Evolutionary conservation across 53 echinoderm and acorn worm genomes (phyloP), one percentile per base, ranked within the genome.

Genomic region (Actinopyga echinites): DNA sequence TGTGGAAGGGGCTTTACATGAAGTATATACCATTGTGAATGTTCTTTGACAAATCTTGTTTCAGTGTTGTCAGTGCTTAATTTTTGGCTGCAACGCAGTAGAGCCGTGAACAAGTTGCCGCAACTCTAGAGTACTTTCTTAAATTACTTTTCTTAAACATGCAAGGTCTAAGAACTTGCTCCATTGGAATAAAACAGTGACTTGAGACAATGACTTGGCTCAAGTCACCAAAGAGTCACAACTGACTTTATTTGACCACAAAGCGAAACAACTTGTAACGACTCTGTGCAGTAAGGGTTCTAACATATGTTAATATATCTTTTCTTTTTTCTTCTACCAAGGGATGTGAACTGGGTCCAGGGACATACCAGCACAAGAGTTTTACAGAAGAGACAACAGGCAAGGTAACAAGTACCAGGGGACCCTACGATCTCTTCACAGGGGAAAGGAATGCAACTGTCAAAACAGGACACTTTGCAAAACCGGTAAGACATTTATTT

Each of bases 311-410:
- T 13, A n/a, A n/a, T n/a, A n/a, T 49, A 7, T 40, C 17, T 53
- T 8, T 40, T 20, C 5, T 62, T 75, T 40, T 78, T 87, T 59
- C 35, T 31, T 61, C 13, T 56, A 34, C 12, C 1, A 87, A 96
- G 96, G 96, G 96, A 13, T 93, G 96, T 86, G 93, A 94, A 81
- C 62, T 96, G 30, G 96, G 96, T 25, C 96, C 96, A 11, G 96
- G 96, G 7, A 96, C 96, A 19, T 96, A 96, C 64, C 82, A 89
- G 34, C 90, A 85, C 34, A 88, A 87, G 69, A 93, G 90, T 28
- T 96, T 96, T 65, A 93, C 96, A 0, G 96, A 96, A 32, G 67
- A 91, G 60, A 82, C 91, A 22, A 88, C 93, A 71, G 86, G 84
- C 52, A 96, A 96, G 82, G 90, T 96, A 28, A 96, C 96, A 33